Evolutionary conservation across 2,888 invertebrate genomes (phyloP), one percentile per base, ranked within the genome.

Genomic region (Toxonevra muliebris): DNA sequence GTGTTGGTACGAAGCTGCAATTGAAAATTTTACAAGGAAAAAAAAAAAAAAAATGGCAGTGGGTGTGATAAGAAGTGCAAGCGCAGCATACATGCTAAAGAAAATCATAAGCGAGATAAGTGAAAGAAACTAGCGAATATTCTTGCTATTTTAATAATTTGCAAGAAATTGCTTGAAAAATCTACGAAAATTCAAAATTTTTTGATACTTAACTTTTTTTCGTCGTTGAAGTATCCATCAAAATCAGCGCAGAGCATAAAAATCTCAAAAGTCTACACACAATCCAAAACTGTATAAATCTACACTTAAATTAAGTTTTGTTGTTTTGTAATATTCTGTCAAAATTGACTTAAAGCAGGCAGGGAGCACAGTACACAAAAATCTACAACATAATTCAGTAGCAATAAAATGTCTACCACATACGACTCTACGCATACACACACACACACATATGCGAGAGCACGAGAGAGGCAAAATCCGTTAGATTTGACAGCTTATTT

Each of bases 321-420:
- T 30, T 55, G 41, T 20, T 48, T 57, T 64, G 43, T 45, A 57
- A 17, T 64, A 55, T 57, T 17, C 45, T 63, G 53, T 62, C 54
- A 62, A 55, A 57, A 30, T 57, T 48, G 54, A 45, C 45, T 63
- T 40, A 20, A 57, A 54, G 55, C 30, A 30, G 45, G 55, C 55
- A 48, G 11, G 43, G 30, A 64, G 13, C 30, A 15, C 12, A 15
- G 9, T 1, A 43, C 42, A 17, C 20, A 50, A 13, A 62, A 17
- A 54, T 10, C 42, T 4, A 17, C 30, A 45, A 30, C 30, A 30
- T 30, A 30, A 30, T 30, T 30, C 30, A 30, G 30, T 7, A 30
- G 30, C 30, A 30, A 30, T 4, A 30, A 30, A 30, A 30, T 30
- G 30, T 30, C 30, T 30, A 30, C 30, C 55, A 30, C 20, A 43